Evolutionary conservation across 2,113 vertebrate genomes (phyloP).

Genomic region (Callocephalon fimbriatum): DNA sequence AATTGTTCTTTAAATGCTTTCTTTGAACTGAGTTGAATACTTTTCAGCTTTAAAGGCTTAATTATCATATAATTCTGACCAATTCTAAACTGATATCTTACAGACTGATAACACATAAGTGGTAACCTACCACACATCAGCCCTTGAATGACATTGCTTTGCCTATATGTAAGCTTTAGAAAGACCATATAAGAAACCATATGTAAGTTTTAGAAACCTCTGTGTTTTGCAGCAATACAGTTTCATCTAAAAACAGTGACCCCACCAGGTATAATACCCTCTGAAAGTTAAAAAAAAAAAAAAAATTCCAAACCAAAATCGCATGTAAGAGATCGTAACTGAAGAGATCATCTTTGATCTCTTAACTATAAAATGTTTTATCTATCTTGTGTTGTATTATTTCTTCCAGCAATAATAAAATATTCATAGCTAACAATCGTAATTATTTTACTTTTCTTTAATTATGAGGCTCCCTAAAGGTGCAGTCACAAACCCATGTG

Average conservation of each 20-base stretch:
- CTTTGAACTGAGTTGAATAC: background rate
- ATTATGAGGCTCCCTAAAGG: background rate
- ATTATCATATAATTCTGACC: background rate
- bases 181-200: background rate
- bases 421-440: background rate
- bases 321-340: background rate
- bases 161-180: background rate
- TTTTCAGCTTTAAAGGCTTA: background rate
- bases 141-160: background rate
- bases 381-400: background rate
- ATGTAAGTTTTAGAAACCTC: background rate
- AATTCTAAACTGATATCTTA: background rate
- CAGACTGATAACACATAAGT: background rate
- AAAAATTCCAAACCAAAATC: background rate
- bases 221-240: background rate
- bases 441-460: constrained; percentile 30
- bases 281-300: background rate
- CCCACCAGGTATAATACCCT: background rate
- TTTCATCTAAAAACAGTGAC: background rate
- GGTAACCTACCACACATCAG: background rate
- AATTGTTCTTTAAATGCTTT: background rate
- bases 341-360: background rate
- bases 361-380: background rate
- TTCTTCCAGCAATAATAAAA: background rate
- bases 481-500: background rate